Conservation (phyloP, 2,888 invertebrate species). For the Therioaphis trifolii region DNA sequence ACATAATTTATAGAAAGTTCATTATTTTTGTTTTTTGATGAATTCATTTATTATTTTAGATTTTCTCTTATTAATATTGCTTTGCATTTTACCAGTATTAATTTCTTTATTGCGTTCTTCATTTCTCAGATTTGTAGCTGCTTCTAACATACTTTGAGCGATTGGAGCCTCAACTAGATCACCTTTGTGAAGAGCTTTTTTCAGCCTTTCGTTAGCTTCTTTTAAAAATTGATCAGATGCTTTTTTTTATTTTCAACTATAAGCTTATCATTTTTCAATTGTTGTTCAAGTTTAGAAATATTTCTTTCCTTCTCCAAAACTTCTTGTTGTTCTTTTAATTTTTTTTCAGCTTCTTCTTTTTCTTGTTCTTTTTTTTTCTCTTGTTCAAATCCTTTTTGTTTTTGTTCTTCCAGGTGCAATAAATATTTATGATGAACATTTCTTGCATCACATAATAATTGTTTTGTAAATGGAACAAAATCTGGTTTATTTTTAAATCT, state of each 20-base stretch:
- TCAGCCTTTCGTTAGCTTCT: not conserved
- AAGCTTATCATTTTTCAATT: not conserved
- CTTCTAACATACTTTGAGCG: not conserved
- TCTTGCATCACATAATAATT: too few relatives aligned
- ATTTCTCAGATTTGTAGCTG: not conserved
- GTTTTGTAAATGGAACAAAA: too few relatives aligned
- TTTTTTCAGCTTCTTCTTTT: too few relatives aligned
- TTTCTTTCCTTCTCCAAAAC: constrained; percentile 16
- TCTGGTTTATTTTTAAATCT: too few relatives aligned
- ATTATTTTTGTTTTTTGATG: constrained; percentile 1
- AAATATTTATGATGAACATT: too few relatives aligned
- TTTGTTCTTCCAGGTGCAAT: too few relatives aligned
- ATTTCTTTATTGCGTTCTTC: not conserved
- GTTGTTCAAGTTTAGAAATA: not conserved
- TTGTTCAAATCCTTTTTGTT: too few relatives aligned
- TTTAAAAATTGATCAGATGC: not conserved
- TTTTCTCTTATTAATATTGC: not conserved
- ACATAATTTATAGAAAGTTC: not conserved
- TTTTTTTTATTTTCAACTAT: not conserved
- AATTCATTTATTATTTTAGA: constrained; percentile 6
- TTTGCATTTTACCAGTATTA: constrained; percentile 4
- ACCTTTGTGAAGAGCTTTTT: not conserved
- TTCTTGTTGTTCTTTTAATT: not conserved
- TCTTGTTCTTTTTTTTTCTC: too few relatives aligned
- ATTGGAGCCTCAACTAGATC: not conserved